Evolutionary conservation across 2,113 vertebrate genomes (phyloP), one percentile per base, ranked within the genome.

Genomic region (Lagopus muta): DNA sequence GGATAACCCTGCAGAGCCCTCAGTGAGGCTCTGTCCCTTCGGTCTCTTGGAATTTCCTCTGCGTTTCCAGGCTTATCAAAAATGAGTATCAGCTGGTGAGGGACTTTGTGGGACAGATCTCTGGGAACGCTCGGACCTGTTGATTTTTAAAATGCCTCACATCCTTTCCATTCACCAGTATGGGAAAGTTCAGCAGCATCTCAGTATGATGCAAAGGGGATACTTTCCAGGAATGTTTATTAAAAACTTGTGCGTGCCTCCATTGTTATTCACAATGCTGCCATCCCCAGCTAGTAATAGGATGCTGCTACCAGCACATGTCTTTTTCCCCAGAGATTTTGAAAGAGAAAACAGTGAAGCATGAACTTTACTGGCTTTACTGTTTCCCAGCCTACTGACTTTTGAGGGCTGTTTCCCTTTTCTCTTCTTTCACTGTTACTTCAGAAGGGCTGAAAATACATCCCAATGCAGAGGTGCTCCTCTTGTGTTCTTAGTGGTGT

Each of bases 11-110:
- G 32, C 75, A 27, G 73, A 4, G 2, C 16, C 60, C 50, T 40
- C 3, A 3, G 71, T 91, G 90, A 67, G 40, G 40, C n/a, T 89
- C 22, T 92, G 90, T 80, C 73, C 67, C 50, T 86, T 92, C 40
- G 47, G 16, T 81, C 76, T 81, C 77, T 86, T 88, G 90, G 92
- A 84, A 87, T 92, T 95, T 84, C 77, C 86, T 87, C 24, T 25
- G 36, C 27, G 22, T 84, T 94, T 66, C 74, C 40, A 84, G 54
- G 55, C 27, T 69, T 89, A 65, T 11, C 8, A 89, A 84, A 93
- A 82, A 38, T 60, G n/a, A 84, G 1, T 87, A 48, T 89, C 89
- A 80, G 34, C 69, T 92, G 64, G 28, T 72, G 76, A 75, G 83
- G 84, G 94, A 82, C n/a, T 70, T 88, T 42, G 36, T 28, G 45